Conservation (phyloP, 2,797 vertebrate species). For the Spheniscus humboldti region DNA sequence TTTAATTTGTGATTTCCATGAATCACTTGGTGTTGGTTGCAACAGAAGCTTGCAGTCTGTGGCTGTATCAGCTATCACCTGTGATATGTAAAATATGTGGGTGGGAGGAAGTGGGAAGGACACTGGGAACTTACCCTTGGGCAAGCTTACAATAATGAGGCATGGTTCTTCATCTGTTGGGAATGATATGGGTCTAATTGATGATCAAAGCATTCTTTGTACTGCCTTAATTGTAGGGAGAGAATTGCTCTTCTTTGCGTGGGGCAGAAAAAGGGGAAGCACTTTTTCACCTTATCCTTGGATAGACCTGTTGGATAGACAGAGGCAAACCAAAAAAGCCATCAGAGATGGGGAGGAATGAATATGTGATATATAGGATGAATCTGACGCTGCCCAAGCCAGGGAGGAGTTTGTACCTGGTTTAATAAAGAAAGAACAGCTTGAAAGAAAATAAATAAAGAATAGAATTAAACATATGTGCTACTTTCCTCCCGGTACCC, state of each 20-base stretch:
- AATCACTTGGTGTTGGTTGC: conserved; percentile 23
- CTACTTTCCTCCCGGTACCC: neutral
- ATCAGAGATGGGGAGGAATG: neutral
- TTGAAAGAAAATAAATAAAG: neutral
- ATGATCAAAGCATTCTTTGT: conserved; percentile 24
- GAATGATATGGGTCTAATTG: conserved; percentile 52
- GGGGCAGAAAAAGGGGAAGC: neutral
- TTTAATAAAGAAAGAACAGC: neutral
- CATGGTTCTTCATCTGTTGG: conserved; percentile 42
- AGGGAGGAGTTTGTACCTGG: neutral
- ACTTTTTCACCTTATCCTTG: neutral
- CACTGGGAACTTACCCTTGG: conserved; percentile 41
- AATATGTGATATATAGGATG: neutral
- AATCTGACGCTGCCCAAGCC: neutral
- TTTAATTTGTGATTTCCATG: conserved; percentile 42
- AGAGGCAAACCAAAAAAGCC: neutral
- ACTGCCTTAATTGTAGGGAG: neutral
- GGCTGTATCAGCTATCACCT: conserved; percentile 5
- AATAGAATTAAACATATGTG: neutral
- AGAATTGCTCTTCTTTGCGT: neutral
- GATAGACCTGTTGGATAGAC: neutral
- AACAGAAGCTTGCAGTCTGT: conserved; percentile 10
- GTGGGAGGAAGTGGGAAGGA: conserved; percentile 41
- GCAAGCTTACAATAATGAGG: conserved; percentile 40
- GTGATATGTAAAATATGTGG: conserved; percentile 30